phyloP scores from a whole-genome alignment of 2,797 vertebrate species.

The Numenius phaeopus region DNA sequence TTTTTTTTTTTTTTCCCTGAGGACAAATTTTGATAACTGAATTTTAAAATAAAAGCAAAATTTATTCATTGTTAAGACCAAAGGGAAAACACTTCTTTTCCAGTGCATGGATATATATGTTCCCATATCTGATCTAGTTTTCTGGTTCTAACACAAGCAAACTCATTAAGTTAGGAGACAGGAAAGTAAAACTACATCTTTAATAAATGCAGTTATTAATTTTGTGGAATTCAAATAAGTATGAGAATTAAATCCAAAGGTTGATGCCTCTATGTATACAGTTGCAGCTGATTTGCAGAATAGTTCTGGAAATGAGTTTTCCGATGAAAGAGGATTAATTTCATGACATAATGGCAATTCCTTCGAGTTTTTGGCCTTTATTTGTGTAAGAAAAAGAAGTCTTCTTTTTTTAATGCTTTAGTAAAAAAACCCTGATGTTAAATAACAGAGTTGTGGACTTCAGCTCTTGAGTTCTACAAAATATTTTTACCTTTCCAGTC shows the following conservation, averaged over 20 bases:
- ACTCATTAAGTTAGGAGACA: neutral
- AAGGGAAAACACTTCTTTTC: neutral
- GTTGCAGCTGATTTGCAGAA: neutral
- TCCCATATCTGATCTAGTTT: neutral
- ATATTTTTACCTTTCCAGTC: neutral
- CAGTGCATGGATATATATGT: neutral
- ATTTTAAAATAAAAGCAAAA: neutral
- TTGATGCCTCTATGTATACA: neutral
- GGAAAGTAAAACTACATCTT: slow-evolving; percentile 3
- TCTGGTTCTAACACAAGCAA: neutral
- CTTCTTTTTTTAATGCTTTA: neutral
- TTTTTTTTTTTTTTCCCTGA: neutral
- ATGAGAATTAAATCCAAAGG: neutral
- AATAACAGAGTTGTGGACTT: neutral
- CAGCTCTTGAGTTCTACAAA: neutral
- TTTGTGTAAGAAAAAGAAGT: neutral
- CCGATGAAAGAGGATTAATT: neutral
- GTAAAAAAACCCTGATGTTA: neutral
- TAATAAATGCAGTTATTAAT: slow-evolving; percentile 20
- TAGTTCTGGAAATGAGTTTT: neutral
- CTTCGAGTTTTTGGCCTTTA: neutral
- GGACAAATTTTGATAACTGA: neutral
- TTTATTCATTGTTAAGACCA: neutral
- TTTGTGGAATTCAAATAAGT: neutral
- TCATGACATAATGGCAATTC: neutral